Conservation (phyloP, 1,140 invertebrate genomes). For the Ips typographus region DNA sequence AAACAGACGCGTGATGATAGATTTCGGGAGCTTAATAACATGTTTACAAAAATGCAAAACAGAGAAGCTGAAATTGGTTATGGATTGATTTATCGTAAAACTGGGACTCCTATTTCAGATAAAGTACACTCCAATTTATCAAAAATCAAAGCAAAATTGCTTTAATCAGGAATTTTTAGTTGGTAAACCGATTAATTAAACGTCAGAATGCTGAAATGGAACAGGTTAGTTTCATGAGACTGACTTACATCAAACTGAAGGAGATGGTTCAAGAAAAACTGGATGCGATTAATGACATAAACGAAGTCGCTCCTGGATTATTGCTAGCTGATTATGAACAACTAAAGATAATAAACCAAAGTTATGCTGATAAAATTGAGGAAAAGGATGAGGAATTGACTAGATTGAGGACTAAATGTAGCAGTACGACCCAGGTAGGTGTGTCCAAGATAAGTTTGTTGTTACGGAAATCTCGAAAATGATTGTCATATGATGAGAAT, state of each 20-base stretch:
- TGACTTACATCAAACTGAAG: constrained; percentile 40
- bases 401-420: constrained; percentile 41
- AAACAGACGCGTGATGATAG: constrained; percentile 29
- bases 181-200: constrained; percentile 35
- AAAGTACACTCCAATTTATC: constrained; percentile 15
- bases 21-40: neutral
- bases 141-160: neutral
- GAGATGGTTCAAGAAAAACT: constrained; percentile 36
- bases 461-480: too few relatives aligned
- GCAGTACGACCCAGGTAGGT: constrained; percentile 41
- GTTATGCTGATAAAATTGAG: constrained; percentile 49
- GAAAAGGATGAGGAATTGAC: constrained; percentile 48
- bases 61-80: constrained; percentile 22
- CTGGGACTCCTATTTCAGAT: constrained; percentile 26
- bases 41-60: constrained; percentile 28
- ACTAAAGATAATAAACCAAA: constrained; percentile 48
- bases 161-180: constrained; percentile 1
- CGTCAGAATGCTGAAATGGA: constrained; percentile 35
- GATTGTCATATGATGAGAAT: too few relatives aligned
- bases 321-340: constrained; percentile 48
- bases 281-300: constrained; percentile 24
- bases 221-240: constrained; percentile 38
- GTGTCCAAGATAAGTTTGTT: too few relatives aligned
- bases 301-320: constrained; percentile 34
- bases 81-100: constrained; percentile 34